Percentiles rank a stretch among this genome's conserved stretches.
These are phyloP conservation scores for Mirza zaza DNA, from an alignment of 2,113 vertebrate species.

Conservation along the genomic window DNA sequence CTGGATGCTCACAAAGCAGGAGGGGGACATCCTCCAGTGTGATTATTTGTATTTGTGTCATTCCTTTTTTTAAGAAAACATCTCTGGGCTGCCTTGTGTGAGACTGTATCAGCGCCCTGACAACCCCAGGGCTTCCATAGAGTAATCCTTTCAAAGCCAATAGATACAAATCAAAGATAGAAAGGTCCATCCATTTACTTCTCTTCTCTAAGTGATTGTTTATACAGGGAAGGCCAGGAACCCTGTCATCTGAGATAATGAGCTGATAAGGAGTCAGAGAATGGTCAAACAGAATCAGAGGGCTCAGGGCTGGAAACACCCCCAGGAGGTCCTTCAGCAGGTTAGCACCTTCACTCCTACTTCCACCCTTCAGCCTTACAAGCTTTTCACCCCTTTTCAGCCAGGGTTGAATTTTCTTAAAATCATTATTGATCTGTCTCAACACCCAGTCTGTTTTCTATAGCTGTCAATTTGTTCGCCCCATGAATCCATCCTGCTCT, in stretches of 20 bases:
- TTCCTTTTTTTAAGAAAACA: constrained; percentile 47
- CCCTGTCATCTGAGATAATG: constrained; percentile 36
- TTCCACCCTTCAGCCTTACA: background rate
- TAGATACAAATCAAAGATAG: constrained; percentile 53
- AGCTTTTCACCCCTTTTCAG: constrained; percentile 46
- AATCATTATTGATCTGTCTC: constrained; percentile 64
- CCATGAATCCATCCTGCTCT: background rate
- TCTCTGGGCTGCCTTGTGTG: background rate
- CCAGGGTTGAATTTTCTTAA: constrained; percentile 62
- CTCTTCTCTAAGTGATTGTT: constrained; percentile 48
- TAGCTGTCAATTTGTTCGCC: constrained; percentile 39
- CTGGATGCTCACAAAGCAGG: background rate
- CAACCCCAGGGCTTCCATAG: constrained; percentile 62
- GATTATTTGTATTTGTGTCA: constrained; percentile 51
- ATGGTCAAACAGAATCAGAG: background rate
- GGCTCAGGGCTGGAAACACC: background rate
- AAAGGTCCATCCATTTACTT: background rate
- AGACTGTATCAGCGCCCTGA: background rate
- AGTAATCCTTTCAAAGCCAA: constrained; percentile 1
- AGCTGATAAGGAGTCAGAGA: constrained; percentile 41
- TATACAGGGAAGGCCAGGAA: background rate
- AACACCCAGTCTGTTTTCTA: constrained; percentile 36
- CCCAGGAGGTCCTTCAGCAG: background rate
- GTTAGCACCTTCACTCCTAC: background rate
- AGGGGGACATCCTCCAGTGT: background rate